Conservation (phyloP, 2,113 vertebrate species). For the Percina caprodes region DNA sequence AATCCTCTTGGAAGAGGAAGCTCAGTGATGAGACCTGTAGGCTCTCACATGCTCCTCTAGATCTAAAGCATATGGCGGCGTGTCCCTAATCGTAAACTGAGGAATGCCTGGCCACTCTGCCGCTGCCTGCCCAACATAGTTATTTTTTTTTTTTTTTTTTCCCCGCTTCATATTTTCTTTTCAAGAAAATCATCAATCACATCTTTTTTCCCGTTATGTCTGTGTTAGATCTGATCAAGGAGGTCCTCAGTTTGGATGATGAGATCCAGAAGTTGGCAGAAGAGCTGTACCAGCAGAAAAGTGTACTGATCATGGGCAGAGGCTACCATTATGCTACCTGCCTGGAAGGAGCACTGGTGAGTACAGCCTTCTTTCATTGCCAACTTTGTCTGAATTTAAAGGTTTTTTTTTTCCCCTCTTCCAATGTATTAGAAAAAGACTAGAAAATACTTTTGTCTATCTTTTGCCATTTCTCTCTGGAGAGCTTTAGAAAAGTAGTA, state of each 20-base stretch:
- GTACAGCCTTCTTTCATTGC: neutral
- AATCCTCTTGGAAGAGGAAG: slow-evolving; percentile 22
- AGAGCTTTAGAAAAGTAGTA: neutral
- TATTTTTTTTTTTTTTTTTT: slow-evolving; percentile 6
- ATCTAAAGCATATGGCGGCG: slow-evolving; percentile 71
- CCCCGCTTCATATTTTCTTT: neutral
- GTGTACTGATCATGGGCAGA: slow-evolving; percentile 97
- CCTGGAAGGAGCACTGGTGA: slow-evolving; percentile 96
- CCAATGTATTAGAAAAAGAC: neutral
- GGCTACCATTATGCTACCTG: slow-evolving; percentile 98
- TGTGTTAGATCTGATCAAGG: slow-evolving; percentile 92
- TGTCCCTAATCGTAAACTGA: slow-evolving; percentile 52
- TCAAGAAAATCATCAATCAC: neutral
- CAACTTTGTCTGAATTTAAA: neutral
- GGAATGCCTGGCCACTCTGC: slow-evolving; percentile 49
- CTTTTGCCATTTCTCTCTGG: neutral
- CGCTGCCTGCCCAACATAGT: slow-evolving; percentile 26
- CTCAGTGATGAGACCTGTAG: slow-evolving; percentile 16
- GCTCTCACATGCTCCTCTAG: slow-evolving; percentile 53
- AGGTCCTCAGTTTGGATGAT: slow-evolving; percentile 95
- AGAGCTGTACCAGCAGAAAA: slow-evolving; percentile 97
- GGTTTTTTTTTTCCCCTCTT: neutral
- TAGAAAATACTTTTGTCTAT: too few species aligned
- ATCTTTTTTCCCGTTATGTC: neutral
- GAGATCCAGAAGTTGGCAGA: slow-evolving; percentile 96